Base-by-base conservation (phyloP, 1,140 invertebrate species). In the Theocolax elegans region DNA sequence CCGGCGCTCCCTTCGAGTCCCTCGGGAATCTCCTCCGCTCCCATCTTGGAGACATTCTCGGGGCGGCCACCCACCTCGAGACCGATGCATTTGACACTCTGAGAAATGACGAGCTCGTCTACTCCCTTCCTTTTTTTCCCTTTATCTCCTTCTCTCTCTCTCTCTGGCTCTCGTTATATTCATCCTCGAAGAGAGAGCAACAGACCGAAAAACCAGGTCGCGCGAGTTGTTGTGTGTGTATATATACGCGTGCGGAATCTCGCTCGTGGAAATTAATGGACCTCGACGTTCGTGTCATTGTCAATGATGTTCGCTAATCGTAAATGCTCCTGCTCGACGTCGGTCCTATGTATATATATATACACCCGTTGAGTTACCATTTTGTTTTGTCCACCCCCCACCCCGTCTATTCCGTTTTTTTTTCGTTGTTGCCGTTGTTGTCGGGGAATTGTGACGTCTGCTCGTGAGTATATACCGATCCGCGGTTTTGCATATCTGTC, bases 61-160 rank as follows among this genome's bases (percentile, higher is more conserved):
- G 17, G 27, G 25, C 3, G n/a, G 44, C 44, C 58, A 44, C 59
- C 42, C 59, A 35, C 27, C 29, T 49, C 6, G 3, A 21, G 6
- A 21, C 35, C 54, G 25, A 54, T 70, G 60, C 81, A 85, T 80
- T 84, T 85, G 83, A 85, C 84, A 85, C 79, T 79, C 81, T 85
- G 83, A 85, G 80, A 83, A 85, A 85, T 85, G 81, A 81, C 80
- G 78, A 75, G 78, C 79, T 78, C 40, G 6, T 15, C 15, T n/a
- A 10, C 48, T 29, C 4, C 3, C 48, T 46, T 27, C 79, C 79
- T 81, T 79, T 79, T 82, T 82, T 78, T 82, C 81, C 31, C 4
- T 35, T 10, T 10, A 35, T 35, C 31, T 10, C 10, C 81, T 40
- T 25, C 21, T 80, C 79, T 80, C 75, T 74, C 17, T 40, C 13